A percentile compares a stretch with the other conserved stretches of the same genome.
phyloP scores from a whole-genome alignment of 2,888 invertebrate species.

The Anoncus sp. region DNA sequence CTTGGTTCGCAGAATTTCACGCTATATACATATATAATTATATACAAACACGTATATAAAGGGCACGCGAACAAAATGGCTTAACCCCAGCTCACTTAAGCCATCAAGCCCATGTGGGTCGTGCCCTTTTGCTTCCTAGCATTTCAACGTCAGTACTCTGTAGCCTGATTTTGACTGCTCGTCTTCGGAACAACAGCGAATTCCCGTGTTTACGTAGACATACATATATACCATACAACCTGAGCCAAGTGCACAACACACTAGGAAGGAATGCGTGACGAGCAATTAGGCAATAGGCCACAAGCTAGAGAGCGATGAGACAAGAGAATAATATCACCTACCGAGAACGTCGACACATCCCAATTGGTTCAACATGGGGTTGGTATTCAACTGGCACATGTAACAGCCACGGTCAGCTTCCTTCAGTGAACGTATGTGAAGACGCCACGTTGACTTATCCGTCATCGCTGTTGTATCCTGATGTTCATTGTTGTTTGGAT shows the following conservation, averaged over 20 bases:
- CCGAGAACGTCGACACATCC: constrained; percentile 92
- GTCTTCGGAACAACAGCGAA: constrained; percentile 38
- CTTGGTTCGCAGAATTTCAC: constrained; percentile 13
- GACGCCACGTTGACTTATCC: constrained; percentile 89
- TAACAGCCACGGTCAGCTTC: constrained; percentile 91
- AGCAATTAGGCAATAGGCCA: constrained; percentile 82
- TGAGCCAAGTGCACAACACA: constrained; percentile 62
- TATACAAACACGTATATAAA: too few relatives aligned
- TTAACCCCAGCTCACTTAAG: neutral
- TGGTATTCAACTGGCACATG: constrained; percentile 93
- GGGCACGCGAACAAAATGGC: constrained; percentile 13
- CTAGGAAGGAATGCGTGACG: constrained; percentile 71
- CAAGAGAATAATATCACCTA: constrained; percentile 53
- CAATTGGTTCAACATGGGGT: constrained; percentile 90
- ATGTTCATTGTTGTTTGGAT: constrained; percentile 50
- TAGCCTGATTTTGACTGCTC: constrained; percentile 31
- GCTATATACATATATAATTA: neutral
- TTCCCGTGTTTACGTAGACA: neutral
- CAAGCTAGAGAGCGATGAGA: constrained; percentile 24
- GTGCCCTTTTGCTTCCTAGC: constrained; percentile 14
- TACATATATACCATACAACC: constrained; percentile 8
- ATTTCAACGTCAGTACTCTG: neutral
- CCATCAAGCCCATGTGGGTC: neutral
- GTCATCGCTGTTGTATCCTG: constrained; percentile 83
- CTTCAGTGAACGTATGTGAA: constrained; percentile 89